Conservation (phyloP, 2,113 vertebrate species). For the Oxygymnocypris stewartii region DNA sequence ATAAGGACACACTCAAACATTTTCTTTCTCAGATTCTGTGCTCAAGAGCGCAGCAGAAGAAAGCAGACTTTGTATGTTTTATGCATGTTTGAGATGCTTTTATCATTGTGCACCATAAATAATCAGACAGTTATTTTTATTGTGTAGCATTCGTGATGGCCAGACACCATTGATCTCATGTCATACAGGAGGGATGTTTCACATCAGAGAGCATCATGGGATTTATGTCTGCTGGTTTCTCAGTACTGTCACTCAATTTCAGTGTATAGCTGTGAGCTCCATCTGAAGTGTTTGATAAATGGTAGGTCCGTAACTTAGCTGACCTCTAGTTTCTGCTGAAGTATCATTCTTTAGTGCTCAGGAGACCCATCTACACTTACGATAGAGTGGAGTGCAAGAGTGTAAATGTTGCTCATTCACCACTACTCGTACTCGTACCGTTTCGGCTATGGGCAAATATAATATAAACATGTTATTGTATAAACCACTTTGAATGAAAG, state of each 20-base stretch:
- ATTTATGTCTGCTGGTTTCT: constrained; percentile 8
- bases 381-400: constrained; percentile 48
- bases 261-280: constrained; percentile 20
- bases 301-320: constrained; percentile 46
- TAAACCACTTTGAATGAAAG: background rate
- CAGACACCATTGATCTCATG: background rate
- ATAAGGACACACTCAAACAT: background rate
- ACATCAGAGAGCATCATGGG: constrained; percentile 21
- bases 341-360: constrained; percentile 51
- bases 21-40: background rate
- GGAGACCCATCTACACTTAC: constrained; percentile 37
- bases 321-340: constrained; percentile 55
- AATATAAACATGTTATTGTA: background rate
- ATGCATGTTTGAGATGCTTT: constrained; percentile 3
- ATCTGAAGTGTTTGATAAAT: constrained; percentile 56
- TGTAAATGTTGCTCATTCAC: constrained; percentile 61
- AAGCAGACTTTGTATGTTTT: background rate
- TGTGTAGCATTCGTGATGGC: background rate
- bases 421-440: background rate
- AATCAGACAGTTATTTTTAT: constrained; percentile 6
- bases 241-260: constrained; percentile 43
- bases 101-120: constrained; percentile 5
- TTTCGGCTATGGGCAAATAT: background rate
- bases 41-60: background rate
- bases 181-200: background rate